A percentile compares a stretch with the other conserved stretches of the same genome.
Conservation (phyloP, 2,888 invertebrate species). For the Drosophila gaucha region DNA sequence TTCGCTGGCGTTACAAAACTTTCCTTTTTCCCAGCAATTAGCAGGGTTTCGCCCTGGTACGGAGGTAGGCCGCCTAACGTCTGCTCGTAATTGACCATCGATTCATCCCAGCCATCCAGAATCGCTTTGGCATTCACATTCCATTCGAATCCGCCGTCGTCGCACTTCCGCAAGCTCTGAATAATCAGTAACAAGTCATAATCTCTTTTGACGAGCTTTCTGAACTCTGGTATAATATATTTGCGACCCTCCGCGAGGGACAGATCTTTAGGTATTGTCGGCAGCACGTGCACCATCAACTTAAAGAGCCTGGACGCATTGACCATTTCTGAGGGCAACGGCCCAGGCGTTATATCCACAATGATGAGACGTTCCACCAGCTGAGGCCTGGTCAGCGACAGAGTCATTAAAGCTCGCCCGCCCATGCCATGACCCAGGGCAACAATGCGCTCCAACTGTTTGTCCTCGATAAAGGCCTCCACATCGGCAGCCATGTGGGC, state of each 20-base stretch:
- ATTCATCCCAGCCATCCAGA: conserved; percentile 22
- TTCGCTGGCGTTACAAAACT: conserved; percentile 17
- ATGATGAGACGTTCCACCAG: conserved; percentile 42
- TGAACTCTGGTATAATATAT: conserved; percentile 7
- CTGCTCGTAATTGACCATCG: conserved; percentile 26
- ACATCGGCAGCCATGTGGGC: conserved; percentile 39
- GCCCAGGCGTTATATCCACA: conserved; percentile 45
- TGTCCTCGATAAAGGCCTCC: conserved; percentile 17
- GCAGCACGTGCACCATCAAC: conserved; percentile 16
- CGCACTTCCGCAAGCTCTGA: conserved; percentile 22
- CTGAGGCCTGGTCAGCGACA: conserved; percentile 39
- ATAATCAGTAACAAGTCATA: conserved; percentile 9
- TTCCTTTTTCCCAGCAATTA: conserved; percentile 27
- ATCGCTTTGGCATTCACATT: conserved; percentile 39
- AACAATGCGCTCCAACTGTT: conserved; percentile 26
- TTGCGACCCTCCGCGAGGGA: conserved; percentile 21
- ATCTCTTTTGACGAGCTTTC: not conserved
- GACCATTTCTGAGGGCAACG: conserved; percentile 6
- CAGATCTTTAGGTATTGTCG: conserved; percentile 20
- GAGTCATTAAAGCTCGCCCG: conserved; percentile 46
- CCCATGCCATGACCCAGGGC: conserved; percentile 48
- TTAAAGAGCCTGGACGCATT: conserved; percentile 20
- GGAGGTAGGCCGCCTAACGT: conserved; percentile 26
- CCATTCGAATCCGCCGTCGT: conserved; percentile 27
- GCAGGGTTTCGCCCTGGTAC: conserved; percentile 35